These are phyloP conservation scores for Psilanteris sp. DNA, from an alignment of 1,140 invertebrate genomes.

Conservation along the genomic window DNA sequence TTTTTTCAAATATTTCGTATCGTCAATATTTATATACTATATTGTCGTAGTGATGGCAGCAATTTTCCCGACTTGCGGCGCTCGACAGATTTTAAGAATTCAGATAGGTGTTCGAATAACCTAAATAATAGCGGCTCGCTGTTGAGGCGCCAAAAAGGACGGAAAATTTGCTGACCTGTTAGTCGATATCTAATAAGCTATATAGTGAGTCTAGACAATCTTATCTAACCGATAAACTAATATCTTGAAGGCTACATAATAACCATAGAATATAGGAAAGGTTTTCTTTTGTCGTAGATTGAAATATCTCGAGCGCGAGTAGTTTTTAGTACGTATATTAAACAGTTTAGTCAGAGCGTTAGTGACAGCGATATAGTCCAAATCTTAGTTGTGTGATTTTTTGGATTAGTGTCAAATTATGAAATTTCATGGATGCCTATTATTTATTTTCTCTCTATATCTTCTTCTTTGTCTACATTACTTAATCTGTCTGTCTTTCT, in stretches of 20 bases:
- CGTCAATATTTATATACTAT: conserved; percentile 75
- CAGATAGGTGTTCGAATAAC: conserved; percentile 5
- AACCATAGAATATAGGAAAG: conserved; percentile 78
- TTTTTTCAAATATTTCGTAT: conserved; percentile 76
- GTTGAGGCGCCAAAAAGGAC: conserved; percentile 35
- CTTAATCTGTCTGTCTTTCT: conserved; percentile 42
- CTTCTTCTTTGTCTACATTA: too few species aligned
- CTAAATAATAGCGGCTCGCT: conserved; percentile 17
- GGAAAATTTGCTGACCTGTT: conserved; percentile 70
- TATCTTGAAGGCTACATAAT: conserved; percentile 77
- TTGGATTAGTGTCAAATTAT: conserved; percentile 81
- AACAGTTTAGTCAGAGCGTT: conserved; percentile 74
- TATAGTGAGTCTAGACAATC: conserved; percentile 77
- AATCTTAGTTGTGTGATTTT: conserved; percentile 80
- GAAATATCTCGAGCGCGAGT: conserved; percentile 75
- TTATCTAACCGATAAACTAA: conserved; percentile 78
- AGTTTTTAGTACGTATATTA: conserved; percentile 76
- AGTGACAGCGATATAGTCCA: conserved; percentile 76
- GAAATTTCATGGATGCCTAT: conserved; percentile 83
- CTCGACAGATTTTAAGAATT: conserved; percentile 23
- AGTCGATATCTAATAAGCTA: conserved; percentile 78
- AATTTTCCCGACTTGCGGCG: conserved; percentile 57
- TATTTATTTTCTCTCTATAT: conserved; percentile 62
- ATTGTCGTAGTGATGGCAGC: conserved; percentile 76
- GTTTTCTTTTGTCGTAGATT: conserved; percentile 79